These are phyloP conservation scores for Orgyia antiqua DNA, from an alignment of 2,888 invertebrate species.

Conservation along the genomic window DNA sequence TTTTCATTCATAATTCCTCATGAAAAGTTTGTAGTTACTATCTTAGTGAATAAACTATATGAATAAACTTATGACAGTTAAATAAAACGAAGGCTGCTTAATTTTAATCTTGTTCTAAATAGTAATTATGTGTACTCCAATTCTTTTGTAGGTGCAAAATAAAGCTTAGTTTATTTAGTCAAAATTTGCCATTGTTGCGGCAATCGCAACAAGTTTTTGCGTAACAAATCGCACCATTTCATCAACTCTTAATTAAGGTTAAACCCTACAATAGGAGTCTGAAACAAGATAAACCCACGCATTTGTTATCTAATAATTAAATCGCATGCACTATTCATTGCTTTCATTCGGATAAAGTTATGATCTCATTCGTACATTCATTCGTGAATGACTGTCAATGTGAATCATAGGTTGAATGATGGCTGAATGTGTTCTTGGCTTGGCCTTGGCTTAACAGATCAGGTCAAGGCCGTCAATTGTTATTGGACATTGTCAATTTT, in stretches of 20 bases:
- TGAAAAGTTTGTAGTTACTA: too few species aligned
- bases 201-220: too few species aligned
- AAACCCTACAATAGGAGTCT: background rate
- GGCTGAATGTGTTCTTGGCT: conserved; percentile 36
- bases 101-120: too few species aligned
- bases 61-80: too few species aligned
- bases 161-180: too few species aligned
- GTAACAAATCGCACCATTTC: background rate
- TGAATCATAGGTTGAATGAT: conserved; percentile 20
- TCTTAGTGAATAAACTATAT: too few species aligned
- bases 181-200: too few species aligned
- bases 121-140: too few species aligned
- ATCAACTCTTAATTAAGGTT: background rate
- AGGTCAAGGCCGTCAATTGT: conserved; percentile 47
- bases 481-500: conserved; percentile 46
- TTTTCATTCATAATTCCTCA: too few species aligned
- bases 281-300: conserved; percentile 2
- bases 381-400: conserved; percentile 18
- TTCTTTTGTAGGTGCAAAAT: too few species aligned
- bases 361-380: conserved; percentile 22
- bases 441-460: conserved; percentile 46
- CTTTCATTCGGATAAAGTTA: conserved; percentile 18
- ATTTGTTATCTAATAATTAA: conserved; percentile 21
- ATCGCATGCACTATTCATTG: conserved; percentile 14
- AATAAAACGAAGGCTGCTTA: too few species aligned